phyloP scores from a whole-genome alignment of 2,888 invertebrate genomes.

The Nomada hirtipes region DNA sequence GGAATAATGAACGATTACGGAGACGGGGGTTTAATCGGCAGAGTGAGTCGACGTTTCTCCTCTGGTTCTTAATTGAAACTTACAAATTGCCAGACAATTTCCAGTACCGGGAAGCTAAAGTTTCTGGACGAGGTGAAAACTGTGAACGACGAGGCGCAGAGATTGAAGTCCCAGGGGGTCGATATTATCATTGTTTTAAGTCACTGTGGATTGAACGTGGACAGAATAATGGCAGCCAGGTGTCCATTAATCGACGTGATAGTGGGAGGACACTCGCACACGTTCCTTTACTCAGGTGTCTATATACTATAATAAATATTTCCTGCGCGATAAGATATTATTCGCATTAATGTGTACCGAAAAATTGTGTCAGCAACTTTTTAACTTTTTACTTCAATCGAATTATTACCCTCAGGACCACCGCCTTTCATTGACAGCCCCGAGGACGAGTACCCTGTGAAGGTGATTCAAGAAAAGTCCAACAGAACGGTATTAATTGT shows the following conservation, averaged over 20 bases:
- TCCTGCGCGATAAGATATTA: too few relatives aligned
- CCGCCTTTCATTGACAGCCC: slow-evolving; percentile 81
- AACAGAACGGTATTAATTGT: slow-evolving; percentile 88
- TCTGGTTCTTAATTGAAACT: slow-evolving; percentile 27
- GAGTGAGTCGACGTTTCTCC: slow-evolving; percentile 28
- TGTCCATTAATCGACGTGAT: slow-evolving; percentile 91
- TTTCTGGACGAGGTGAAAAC: slow-evolving; percentile 90
- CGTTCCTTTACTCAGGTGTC: slow-evolving; percentile 88
- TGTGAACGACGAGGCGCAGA: slow-evolving; percentile 88
- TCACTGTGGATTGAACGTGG: slow-evolving; percentile 91
- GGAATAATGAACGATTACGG: slow-evolving; percentile 33
- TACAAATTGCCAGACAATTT: slow-evolving; percentile 86
- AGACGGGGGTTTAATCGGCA: slow-evolving; percentile 31
- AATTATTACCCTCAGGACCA: slow-evolving; percentile 62
- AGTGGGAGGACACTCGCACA: slow-evolving; percentile 94
- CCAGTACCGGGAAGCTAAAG: slow-evolving; percentile 88
- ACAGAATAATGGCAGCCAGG: slow-evolving; percentile 88
- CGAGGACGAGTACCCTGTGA: slow-evolving; percentile 89
- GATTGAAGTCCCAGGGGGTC: slow-evolving; percentile 87
- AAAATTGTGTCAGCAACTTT: too few relatives aligned
- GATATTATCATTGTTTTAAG: slow-evolving; percentile 94
- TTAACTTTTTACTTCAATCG: slow-evolving; percentile 7
- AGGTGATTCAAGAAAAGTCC: slow-evolving; percentile 86
- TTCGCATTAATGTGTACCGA: too few relatives aligned
- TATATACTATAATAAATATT: not conserved